These are phyloP conservation scores for Sphaerophoria rueppellii DNA, from an alignment of 2,888 invertebrate species.

Conservation along the genomic window DNA sequence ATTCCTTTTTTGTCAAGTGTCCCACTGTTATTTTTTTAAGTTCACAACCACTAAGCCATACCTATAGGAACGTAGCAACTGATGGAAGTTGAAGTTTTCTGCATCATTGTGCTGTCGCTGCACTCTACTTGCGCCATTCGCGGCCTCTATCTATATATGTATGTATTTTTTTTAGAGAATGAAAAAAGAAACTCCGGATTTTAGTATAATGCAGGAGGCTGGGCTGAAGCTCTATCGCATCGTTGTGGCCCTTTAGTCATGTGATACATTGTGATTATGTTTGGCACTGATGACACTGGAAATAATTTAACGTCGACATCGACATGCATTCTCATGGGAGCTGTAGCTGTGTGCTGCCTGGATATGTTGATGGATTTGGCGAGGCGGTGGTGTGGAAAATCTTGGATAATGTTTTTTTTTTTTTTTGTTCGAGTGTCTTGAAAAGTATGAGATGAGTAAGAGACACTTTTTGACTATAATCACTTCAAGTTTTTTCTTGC, in stretches of 20 bases:
- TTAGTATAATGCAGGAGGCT: conserved; percentile 33
- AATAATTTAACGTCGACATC: conserved; percentile 65
- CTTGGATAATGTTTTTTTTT: conserved; percentile 31
- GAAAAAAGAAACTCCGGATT: conserved; percentile 38
- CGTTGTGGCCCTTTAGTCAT: conserved; percentile 60
- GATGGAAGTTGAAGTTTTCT: conserved; percentile 44
- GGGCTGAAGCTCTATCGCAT: conserved; percentile 44
- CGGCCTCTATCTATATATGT: conserved; percentile 14
- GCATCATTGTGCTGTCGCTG: conserved; percentile 23
- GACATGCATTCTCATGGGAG: conserved; percentile 46
- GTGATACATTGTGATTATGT: conserved; percentile 66
- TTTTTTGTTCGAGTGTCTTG: not conserved
- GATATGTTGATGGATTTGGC: not conserved
- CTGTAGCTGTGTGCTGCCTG: not conserved
- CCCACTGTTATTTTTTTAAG: not conserved
- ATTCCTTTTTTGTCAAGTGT: too few species aligned
- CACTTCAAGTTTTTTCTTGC: conserved; percentile 36
- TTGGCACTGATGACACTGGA: conserved; percentile 63
- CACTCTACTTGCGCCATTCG: not conserved
- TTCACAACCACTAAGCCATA: not conserved
- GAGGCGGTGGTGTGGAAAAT: conserved; percentile 1
- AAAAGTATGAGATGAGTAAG: conserved; percentile 5
- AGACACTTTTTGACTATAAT: conserved; percentile 58
- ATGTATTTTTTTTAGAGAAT: not conserved
- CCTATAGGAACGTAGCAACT: not conserved